Conservation (phyloP, 2,797 vertebrate species). For the Lepus oiostolus region DNA sequence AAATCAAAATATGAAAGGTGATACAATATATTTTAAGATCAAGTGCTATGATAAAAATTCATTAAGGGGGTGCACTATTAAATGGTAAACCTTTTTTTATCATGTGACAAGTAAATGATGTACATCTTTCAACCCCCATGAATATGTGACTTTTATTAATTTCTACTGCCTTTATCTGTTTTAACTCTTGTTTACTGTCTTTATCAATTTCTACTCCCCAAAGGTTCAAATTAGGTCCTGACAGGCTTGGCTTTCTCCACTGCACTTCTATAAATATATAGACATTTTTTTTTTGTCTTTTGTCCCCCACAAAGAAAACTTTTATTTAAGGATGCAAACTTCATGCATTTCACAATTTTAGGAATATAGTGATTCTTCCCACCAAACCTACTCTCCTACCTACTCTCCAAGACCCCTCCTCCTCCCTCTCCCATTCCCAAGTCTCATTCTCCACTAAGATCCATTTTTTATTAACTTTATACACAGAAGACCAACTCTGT, state of each 20-base stretch:
- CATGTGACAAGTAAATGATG: not conserved
- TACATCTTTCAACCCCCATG: fast-evolving
- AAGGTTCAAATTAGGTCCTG: not conserved
- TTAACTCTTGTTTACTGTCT: not conserved
- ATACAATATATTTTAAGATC: not conserved
- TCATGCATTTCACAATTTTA: too few relatives aligned
- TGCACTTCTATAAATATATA: not conserved
- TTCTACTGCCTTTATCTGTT: not conserved
- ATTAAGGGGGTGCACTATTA: not conserved
- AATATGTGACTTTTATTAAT: not conserved
- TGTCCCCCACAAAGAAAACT: too few relatives aligned
- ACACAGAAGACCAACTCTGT: too few relatives aligned
- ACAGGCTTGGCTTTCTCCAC: not conserved
- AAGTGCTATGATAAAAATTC: not conserved
- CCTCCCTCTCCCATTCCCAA: too few relatives aligned
- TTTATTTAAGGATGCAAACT: too few relatives aligned
- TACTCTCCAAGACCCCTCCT: too few relatives aligned
- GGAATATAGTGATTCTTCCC: too few relatives aligned
- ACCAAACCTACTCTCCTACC: too few relatives aligned
- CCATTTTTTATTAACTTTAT: too few relatives aligned
- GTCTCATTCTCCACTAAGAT: too few relatives aligned
- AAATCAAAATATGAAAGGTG: slow-evolving; percentile 61
- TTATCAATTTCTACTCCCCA: not conserved
- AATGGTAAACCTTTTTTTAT: not conserved
- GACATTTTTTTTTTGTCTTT: too few relatives aligned